phyloP scores from a whole-genome alignment of 1,140 invertebrate genomes.

The Venustaconcha ellipsiformis region DNA sequence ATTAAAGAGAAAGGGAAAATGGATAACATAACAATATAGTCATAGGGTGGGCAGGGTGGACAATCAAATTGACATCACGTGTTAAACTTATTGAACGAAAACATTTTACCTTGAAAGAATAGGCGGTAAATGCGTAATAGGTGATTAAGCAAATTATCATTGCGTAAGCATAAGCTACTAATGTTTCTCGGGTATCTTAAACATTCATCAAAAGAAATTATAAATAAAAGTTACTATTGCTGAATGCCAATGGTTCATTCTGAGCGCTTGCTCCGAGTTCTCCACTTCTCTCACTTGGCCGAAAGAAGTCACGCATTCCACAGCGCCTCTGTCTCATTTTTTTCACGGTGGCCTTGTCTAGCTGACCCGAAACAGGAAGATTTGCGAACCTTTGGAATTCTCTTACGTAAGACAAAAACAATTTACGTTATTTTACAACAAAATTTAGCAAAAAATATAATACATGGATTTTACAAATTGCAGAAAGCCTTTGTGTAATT shows the following conservation, averaged over 20 bases:
- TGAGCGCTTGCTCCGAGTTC: not conserved
- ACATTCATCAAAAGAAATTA: not conserved
- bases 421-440: too few species aligned
- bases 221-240: slow-evolving; percentile 8
- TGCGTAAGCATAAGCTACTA: not conserved
- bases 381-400: slow-evolving; percentile 49
- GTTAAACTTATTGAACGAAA: not conserved
- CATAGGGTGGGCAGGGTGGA: too few species aligned
- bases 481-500: too few species aligned
- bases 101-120: not conserved
- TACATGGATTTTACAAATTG: too few species aligned
- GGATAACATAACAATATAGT: too few species aligned
- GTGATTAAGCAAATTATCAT: not conserved
- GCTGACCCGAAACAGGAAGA: slow-evolving; percentile 33
- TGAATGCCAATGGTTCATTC: slow-evolving; percentile 26
- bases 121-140: not conserved
- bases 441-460: too few species aligned
- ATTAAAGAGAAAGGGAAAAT: too few species aligned
- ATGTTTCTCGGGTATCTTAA: not conserved
- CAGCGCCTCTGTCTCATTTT: slow-evolving; percentile 48
- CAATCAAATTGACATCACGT: too few species aligned
- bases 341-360: slow-evolving; percentile 29
- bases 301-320: slow-evolving; percentile 46
- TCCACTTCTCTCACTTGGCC: slow-evolving; percentile 1
- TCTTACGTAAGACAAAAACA: slow-evolving; percentile 12